Percentiles rank a stretch among this genome's conserved stretches.
Evolutionary conservation across 2,113 vertebrate genomes (phyloP).

Genomic region (Carettochelys insculpta): DNA sequence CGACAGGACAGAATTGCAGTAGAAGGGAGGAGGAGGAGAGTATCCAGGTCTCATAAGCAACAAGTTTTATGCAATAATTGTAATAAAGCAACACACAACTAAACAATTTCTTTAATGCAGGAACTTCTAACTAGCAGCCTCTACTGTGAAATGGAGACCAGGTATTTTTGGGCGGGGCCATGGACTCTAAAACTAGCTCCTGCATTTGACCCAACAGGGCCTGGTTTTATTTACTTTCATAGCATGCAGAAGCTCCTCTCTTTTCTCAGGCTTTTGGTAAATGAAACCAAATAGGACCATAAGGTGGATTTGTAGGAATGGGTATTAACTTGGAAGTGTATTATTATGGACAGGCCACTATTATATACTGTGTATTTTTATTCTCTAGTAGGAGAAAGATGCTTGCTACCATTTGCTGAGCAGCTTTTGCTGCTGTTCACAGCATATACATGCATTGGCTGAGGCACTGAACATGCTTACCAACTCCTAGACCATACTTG

Average conservation of each 20-base stretch:
- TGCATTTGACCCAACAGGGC: neutral
- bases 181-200: neutral
- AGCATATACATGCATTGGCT: neutral
- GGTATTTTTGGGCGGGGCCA: neutral
- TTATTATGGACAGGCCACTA: neutral
- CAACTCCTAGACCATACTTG: neutral
- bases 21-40: neutral
- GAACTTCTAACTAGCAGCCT: neutral
- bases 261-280: neutral
- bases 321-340: neutral
- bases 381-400: neutral
- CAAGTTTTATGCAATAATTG: neutral
- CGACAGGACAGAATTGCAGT: neutral
- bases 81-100: neutral
- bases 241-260: neutral
- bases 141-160: neutral
- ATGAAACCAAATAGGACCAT: neutral
- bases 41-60: neutral
- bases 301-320: neutral
- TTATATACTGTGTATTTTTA: neutral
- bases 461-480: neutral
- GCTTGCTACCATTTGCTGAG: neutral
- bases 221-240: neutral
- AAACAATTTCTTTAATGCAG: neutral
- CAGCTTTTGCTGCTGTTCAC: neutral